Base-by-base conservation (phyloP, 2,888 invertebrate genomes). In the Sarcophaga rosellei region DNA sequence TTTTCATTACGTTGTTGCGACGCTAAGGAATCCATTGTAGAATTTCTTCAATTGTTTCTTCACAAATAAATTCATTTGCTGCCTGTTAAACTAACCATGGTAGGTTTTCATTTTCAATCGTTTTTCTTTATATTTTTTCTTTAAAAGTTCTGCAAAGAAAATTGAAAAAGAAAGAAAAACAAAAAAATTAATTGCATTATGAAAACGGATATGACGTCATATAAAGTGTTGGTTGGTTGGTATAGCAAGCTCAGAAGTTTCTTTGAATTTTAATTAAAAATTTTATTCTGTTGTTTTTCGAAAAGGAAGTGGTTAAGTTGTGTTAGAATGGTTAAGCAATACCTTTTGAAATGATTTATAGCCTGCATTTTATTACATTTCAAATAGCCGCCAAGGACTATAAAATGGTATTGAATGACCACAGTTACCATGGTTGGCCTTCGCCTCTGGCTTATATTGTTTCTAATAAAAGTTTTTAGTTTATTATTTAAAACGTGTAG, bases 261-360 rank as follows among this genome's bases (percentile, higher is more conserved):
- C 35, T 45, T 70, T 75, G 83, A 84, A 86, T 84, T 81, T 86
- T 84, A 81, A 86, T 84, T 84, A 79, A 75, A 84, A 72, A 35
- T 21, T 15, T 53, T 47, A 59, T 47, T 82, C 44, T 21, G 23
- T 35, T 47, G 59, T 47, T 35, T 57, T 45, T 53, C 72, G 17
- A 0, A 68, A 53, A 68, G 81, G 75, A 84, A 84, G 74, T 81
- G 78, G 23, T 12, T 25, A 59, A 70, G 20, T 20, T 21, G 20
- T 53, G n/a, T n/a, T 61, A 59, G 47, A 82, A 63, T 53, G 15
- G 6, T 0, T 61, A 73, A 65, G 57, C 47, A 59, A 69, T 68
- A 70, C 62, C 20, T 70, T 70, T 70, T 25, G 17, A 23, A 57
- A 45, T 82, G 65, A 82, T 82, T 82, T 77, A 82, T 70, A 4